These are phyloP conservation scores for Scolopax mira DNA, from an alignment of 2,113 vertebrate genomes.

Conservation along the genomic window DNA sequence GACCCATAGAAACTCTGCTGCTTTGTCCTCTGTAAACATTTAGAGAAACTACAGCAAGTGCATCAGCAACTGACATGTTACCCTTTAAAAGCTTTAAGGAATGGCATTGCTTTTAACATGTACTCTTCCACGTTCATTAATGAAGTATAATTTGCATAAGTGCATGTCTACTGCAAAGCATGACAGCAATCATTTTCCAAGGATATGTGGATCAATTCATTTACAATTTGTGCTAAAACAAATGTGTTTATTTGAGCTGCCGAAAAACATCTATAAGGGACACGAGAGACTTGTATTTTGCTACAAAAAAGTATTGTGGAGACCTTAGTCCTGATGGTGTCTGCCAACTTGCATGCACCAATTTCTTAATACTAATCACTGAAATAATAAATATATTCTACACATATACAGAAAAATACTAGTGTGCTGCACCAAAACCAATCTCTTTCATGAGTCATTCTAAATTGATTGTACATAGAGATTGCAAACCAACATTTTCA, in stretches of 20 bases:
- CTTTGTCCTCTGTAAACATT: not conserved
- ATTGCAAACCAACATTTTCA: slow-evolving; percentile 10
- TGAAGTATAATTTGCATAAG: slow-evolving; percentile 17
- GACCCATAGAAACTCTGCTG: not conserved
- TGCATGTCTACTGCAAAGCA: not conserved
- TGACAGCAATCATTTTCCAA: not conserved
- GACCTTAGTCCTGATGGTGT: not conserved
- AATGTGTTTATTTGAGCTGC: not conserved
- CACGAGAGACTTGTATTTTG: not conserved
- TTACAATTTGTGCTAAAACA: not conserved
- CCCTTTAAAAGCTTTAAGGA: slow-evolving; percentile 16
- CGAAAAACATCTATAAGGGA: not conserved
- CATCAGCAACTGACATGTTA: slow-evolving; percentile 4
- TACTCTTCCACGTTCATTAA: not conserved
- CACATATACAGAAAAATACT: slow-evolving; percentile 37
- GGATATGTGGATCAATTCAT: not conserved
- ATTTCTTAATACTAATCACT: slow-evolving; percentile 33
- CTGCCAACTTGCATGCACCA: not conserved
- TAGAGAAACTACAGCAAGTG: not conserved
- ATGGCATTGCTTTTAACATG: not conserved
- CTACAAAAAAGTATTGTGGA: not conserved
- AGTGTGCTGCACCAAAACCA: not conserved
- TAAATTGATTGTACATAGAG: slow-evolving; percentile 38
- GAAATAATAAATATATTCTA: slow-evolving; percentile 8
- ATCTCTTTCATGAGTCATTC: not conserved